Evolutionary conservation across 35 echinoderm and acorn worm species (phyloP), one percentile per base, ranked within the genome.

Genomic region (Apostichopus japonicus): DNA sequence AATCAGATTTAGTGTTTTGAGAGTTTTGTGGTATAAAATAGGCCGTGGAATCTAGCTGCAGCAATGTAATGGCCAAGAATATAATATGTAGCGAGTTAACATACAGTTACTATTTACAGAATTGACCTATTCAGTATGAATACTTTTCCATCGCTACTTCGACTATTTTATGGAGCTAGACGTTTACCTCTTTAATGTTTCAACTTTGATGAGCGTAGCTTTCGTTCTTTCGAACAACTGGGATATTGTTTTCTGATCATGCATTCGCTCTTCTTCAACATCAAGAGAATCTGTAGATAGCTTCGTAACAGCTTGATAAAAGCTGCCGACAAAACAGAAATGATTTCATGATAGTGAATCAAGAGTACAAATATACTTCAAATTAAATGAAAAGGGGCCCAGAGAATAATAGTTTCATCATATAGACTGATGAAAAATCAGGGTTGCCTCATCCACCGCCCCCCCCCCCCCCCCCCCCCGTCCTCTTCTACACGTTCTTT

Each of bases 211-310:
- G 59, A 96, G 67, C 5, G 97, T 95, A 86, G 67, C 84, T 86
- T 99, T 96, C 13, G 97, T 96, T 54, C 94, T 98, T 5, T 61
- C 79, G 72, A 96, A 96, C 10, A 99, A 72, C 22, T 96, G 78
- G 44, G 94, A 86, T 55, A 90, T 94, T 23, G 88, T 77, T 67
- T 84, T 88, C 72, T 96, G 80, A 78, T 99, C 97, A n/a, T 86
- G 77, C 16, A 84, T 72, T 87, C 95, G 82, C 86, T 55, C 87
- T 80, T 96, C 93, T 63, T 94, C 87, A 52, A 93, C 87, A 58
- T 91, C 83, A 86, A 96, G 90, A 67, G 78, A 77, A 54, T 90
- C 91, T 79, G 80, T 87, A 9, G 96, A 55, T 53, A 98, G 75
- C 56, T 98, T 86, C 15, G 53, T 95, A 33, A 96, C 83, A 19